These are phyloP conservation scores for Arnoldichthys spilopterus DNA, from an alignment of 2,797 vertebrate genomes.

Conservation along the genomic window DNA sequence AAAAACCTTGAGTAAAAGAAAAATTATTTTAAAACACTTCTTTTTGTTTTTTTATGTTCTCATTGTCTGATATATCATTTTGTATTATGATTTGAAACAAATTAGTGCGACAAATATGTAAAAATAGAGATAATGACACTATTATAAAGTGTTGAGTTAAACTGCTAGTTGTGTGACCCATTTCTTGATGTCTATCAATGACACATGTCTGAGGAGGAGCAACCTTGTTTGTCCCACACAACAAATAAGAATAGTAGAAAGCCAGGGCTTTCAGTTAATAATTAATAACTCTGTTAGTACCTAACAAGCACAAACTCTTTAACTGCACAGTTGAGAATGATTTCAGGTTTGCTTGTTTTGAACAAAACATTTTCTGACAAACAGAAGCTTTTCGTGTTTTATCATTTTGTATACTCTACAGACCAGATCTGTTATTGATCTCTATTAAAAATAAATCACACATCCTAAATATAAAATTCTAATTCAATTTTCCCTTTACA, in stretches of 20 bases:
- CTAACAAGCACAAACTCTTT: background rate
- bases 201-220: slow-evolving; percentile 56
- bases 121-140: background rate
- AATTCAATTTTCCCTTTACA: no score
- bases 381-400: background rate
- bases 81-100: no score
- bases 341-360: background rate
- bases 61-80: slow-evolving; percentile 59
- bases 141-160: slow-evolving; percentile 19
- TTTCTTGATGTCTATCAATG: slow-evolving; percentile 59
- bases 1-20: no score
- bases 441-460: no score
- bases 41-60: slow-evolving; percentile 29
- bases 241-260: slow-evolving; percentile 49
- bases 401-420: background rate
- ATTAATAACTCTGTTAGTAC: slow-evolving; percentile 6
- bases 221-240: slow-evolving; percentile 70
- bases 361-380: background rate
- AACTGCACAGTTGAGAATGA: background rate
- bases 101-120: no score
- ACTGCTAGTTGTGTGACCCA: slow-evolving; percentile 34
- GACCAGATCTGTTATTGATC: background rate
- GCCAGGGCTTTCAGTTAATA: background rate
- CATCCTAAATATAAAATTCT: no score
- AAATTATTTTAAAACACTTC: no score